Conservation (phyloP, 2,888 invertebrate species). For the Omphaloscelis lunosa region DNA sequence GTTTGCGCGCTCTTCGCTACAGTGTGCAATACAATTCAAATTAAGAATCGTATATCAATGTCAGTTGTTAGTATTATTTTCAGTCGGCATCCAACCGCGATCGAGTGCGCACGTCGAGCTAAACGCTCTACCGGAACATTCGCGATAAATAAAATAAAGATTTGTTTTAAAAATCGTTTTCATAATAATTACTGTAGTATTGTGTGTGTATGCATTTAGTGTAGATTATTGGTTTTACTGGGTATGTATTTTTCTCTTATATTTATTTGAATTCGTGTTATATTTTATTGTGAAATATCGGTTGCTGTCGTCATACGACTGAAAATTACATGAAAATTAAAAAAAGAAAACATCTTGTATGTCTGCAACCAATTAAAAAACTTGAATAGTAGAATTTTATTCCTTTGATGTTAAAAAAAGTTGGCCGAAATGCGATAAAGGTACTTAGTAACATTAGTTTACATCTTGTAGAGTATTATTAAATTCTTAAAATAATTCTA, state of each 20-base stretch:
- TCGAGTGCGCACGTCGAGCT: constrained; percentile 38
- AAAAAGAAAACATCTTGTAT: too few species aligned
- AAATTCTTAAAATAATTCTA: not conserved
- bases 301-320: not conserved
- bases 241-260: constrained; percentile 49
- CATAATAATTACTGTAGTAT: constrained; percentile 30
- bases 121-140: constrained; percentile 20
- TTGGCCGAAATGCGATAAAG: not conserved
- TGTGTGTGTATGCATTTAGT: constrained; percentile 40
- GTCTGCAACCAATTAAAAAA: not conserved
- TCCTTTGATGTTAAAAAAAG: not conserved
- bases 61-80: constrained; percentile 52
- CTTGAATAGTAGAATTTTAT: not conserved
- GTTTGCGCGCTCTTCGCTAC: constrained; percentile 4
- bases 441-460: not conserved
- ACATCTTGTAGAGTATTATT: not conserved
- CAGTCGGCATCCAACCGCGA: constrained; percentile 49
- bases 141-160: constrained; percentile 38
- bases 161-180: constrained; percentile 19
- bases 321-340: not conserved
- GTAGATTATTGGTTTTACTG: constrained; percentile 30
- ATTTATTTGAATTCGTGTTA: not conserved
- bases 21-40: constrained; percentile 50
- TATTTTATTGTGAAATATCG: constrained; percentile 10
- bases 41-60: constrained; percentile 59